These are phyloP conservation scores for Stenoptilia bipunctidactyla DNA, from an alignment of 2,888 invertebrate genomes.

Conservation along the genomic window DNA sequence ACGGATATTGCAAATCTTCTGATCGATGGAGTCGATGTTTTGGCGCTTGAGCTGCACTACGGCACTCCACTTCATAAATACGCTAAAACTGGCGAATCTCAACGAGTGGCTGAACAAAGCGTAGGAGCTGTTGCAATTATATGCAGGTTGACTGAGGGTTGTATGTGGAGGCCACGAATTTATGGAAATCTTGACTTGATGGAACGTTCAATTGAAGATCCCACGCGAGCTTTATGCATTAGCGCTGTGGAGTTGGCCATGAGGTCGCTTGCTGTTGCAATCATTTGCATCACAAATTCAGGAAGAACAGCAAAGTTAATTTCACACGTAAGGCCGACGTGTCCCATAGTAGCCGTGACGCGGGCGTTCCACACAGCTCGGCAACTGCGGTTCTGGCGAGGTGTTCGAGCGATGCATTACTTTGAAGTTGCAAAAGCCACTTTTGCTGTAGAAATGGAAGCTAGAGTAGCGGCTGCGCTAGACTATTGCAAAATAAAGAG, in stretches of 20 bases:
- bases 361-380: constrained; percentile 69
- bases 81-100: background rate
- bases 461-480: constrained; percentile 12
- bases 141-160: constrained; percentile 83
- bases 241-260: constrained; percentile 17
- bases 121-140: constrained; percentile 74
- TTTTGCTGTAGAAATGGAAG: constrained; percentile 8
- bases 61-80: background rate
- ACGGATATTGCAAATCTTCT: constrained; percentile 86
- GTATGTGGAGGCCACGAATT: constrained; percentile 78
- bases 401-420: constrained; percentile 36
- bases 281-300: constrained; percentile 77
- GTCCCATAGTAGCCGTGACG: constrained; percentile 77
- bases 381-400: constrained; percentile 39
- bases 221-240: constrained; percentile 35
- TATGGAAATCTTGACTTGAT: constrained; percentile 74
- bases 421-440: constrained; percentile 12
- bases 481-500: constrained; percentile 16
- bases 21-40: constrained; percentile 85
- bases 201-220: constrained; percentile 51
- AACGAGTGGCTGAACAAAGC: constrained; percentile 57
- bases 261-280: constrained; percentile 26
- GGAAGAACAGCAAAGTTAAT: constrained; percentile 72
- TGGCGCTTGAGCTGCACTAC: constrained; percentile 42
- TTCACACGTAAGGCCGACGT: constrained; percentile 73